phyloP scores from a whole-genome alignment of 2,888 invertebrate species.

The Sesia apiformis region DNA sequence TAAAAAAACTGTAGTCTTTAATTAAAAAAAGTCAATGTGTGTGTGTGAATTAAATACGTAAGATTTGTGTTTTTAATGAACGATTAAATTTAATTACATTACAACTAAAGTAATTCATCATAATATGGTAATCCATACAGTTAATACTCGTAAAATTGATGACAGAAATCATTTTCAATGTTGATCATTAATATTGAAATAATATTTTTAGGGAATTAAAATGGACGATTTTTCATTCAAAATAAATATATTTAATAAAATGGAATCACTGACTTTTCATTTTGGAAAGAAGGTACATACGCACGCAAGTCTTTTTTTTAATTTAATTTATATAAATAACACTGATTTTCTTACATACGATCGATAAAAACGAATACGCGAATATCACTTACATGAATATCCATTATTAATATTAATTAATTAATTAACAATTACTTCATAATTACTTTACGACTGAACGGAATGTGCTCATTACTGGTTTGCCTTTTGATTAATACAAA shows the following conservation, averaged over 20 bases:
- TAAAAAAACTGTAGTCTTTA: too few species aligned
- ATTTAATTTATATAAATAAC: neutral
- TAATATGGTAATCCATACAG: too few species aligned
- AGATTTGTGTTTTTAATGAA: too few species aligned
- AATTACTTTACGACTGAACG: slow-evolving; percentile 48
- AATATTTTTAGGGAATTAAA: neutral
- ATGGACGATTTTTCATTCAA: neutral
- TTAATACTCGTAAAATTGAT: too few species aligned
- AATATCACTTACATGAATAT: slow-evolving; percentile 25
- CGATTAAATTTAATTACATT: too few species aligned
- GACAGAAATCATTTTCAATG: too few species aligned
- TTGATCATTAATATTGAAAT: neutral
- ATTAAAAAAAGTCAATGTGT: too few species aligned
- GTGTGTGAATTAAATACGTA: too few species aligned
- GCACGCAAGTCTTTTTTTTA: neutral
- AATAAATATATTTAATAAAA: neutral
- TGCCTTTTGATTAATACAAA: slow-evolving; percentile 37
- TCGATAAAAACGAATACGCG: slow-evolving; percentile 24
- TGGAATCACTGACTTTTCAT: neutral
- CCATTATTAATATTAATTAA: slow-evolving; percentile 27
- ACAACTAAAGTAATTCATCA: too few species aligned
- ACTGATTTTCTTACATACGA: neutral
- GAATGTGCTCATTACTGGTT: slow-evolving; percentile 63
- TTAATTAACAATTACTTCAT: slow-evolving; percentile 37
- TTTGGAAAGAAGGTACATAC: neutral